These are phyloP conservation scores for Drosophila tsacasi DNA, from an alignment of 1,140 invertebrate genomes.

Conservation along the genomic window DNA sequence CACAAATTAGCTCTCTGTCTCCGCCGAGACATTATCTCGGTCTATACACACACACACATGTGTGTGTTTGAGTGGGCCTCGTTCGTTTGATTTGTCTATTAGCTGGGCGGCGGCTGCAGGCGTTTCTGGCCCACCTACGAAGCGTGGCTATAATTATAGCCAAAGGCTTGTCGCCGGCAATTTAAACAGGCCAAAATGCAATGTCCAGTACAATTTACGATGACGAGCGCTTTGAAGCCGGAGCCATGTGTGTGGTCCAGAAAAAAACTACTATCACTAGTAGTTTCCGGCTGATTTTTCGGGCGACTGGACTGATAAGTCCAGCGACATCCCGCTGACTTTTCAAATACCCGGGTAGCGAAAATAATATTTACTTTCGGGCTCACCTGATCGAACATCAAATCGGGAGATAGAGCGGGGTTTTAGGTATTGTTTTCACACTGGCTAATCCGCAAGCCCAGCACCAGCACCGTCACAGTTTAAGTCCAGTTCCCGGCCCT, in stretches of 20 bases:
- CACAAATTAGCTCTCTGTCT: conserved; percentile 76
- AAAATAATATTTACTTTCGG: conserved; percentile 17
- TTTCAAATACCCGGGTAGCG: not conserved
- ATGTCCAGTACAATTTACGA: conserved; percentile 52
- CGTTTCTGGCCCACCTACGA: conserved; percentile 70
- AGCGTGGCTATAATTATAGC: conserved; percentile 73
- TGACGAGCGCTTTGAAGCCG: conserved; percentile 76
- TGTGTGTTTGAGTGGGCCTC: conserved; percentile 9
- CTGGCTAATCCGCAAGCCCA: conserved; percentile 22
- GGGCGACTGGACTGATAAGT: conserved; percentile 14
- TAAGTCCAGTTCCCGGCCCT: conserved; percentile 17
- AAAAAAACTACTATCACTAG: conserved; percentile 5
- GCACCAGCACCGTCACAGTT: conserved; percentile 3
- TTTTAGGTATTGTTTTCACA: conserved; percentile 18
- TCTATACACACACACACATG: conserved; percentile 11
- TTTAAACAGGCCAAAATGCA: conserved; percentile 55
- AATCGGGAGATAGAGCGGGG: conserved; percentile 9
- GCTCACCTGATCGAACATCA: conserved; percentile 31
- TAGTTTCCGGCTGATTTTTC: conserved; percentile 49
- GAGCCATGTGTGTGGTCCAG: conserved; percentile 29
- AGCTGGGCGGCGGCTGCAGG: conserved; percentile 19
- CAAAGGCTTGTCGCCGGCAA: conserved; percentile 78
- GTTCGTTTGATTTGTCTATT: conserved; percentile 74
- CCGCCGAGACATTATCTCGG: conserved; percentile 44
- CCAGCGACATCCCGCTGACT: conserved; percentile 30